Conservation (phyloP, 1,140 invertebrate species). For the Zaprionus nigranus region DNA sequence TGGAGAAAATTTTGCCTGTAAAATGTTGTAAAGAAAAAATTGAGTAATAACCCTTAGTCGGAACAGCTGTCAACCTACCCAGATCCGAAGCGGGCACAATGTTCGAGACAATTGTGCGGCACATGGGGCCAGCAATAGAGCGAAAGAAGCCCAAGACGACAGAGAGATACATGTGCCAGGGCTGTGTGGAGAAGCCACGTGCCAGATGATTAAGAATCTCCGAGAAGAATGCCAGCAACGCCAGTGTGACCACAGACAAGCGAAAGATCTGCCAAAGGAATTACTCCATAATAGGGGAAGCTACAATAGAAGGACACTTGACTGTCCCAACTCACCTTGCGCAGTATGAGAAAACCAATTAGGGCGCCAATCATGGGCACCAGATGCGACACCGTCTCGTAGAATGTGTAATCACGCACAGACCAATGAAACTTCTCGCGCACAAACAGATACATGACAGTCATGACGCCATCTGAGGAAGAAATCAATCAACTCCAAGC, state of each 20-base stretch:
- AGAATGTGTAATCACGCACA: conserved; percentile 87
- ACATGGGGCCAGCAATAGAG: conserved; percentile 86
- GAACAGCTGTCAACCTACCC: conserved; percentile 84
- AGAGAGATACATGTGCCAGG: conserved; percentile 88
- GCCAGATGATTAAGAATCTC: conserved; percentile 84
- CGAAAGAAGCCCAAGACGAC: conserved; percentile 85
- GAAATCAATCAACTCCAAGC: neutral
- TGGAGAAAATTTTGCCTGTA: conserved; percentile 87
- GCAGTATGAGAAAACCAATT: conserved; percentile 85
- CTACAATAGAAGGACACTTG: neutral
- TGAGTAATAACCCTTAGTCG: neutral
- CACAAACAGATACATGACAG: conserved; percentile 87
- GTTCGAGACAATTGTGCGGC: conserved; percentile 88
- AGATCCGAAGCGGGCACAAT: conserved; percentile 88
- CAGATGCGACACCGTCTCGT: conserved; percentile 84
- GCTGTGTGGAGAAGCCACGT: conserved; percentile 85
- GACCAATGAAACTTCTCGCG: conserved; percentile 89
- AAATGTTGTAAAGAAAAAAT: neutral
- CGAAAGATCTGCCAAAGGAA: conserved; percentile 63
- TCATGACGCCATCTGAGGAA: conserved; percentile 74
- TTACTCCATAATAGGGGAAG: neutral
- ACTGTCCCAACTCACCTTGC: conserved; percentile 76
- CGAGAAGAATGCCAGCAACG: conserved; percentile 77
- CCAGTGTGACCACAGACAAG: conserved; percentile 74
- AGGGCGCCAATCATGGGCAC: conserved; percentile 85